phyloP scores from a whole-genome alignment of 2,113 vertebrate genomes.

The Scalopus aquaticus region DNA sequence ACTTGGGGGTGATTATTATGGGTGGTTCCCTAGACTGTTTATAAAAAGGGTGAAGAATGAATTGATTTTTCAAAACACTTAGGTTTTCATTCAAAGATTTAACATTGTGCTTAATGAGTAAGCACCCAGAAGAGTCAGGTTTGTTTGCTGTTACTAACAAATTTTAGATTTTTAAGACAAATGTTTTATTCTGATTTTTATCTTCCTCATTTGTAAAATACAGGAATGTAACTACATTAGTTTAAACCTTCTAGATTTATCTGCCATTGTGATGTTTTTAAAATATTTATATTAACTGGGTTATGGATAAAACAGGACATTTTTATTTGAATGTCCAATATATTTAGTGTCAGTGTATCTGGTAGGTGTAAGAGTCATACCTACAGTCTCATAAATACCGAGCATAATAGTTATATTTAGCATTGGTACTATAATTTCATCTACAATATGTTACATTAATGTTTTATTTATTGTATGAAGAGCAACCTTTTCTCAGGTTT shows the following conservation, averaged over 20 bases:
- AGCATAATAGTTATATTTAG: slow-evolving; percentile 41
- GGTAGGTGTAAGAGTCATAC: not conserved
- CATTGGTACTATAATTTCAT: slow-evolving; percentile 5
- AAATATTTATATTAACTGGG: slow-evolving; percentile 36
- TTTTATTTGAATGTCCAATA: slow-evolving; percentile 56
- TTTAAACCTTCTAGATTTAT: slow-evolving; percentile 2
- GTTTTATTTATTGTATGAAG: not conserved
- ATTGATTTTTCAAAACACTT: slow-evolving; percentile 60
- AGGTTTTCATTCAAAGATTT: slow-evolving; percentile 63
- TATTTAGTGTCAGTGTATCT: slow-evolving; percentile 18
- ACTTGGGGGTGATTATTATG: slow-evolving; percentile 58
- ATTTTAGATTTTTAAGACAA: slow-evolving; percentile 7
- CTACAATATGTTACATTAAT: slow-evolving; percentile 4
- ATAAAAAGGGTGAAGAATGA: slow-evolving; percentile 51
- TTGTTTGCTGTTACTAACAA: slow-evolving; percentile 45
- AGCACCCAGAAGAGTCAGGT: slow-evolving; percentile 12
- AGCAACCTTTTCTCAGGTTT: slow-evolving; percentile 25
- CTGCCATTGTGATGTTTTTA: slow-evolving; percentile 32
- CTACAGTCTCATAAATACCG: slow-evolving; percentile 17
- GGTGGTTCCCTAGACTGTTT: slow-evolving; percentile 49
- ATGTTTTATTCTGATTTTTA: slow-evolving; percentile 14
- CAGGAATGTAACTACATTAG: not conserved
- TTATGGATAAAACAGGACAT: slow-evolving; percentile 13
- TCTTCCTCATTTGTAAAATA: slow-evolving; percentile 25
- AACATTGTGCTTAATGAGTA: slow-evolving; percentile 18